phyloP scores from a whole-genome alignment of 1,140 invertebrate genomes.

The Schlechtendalia chinensis region DNA sequence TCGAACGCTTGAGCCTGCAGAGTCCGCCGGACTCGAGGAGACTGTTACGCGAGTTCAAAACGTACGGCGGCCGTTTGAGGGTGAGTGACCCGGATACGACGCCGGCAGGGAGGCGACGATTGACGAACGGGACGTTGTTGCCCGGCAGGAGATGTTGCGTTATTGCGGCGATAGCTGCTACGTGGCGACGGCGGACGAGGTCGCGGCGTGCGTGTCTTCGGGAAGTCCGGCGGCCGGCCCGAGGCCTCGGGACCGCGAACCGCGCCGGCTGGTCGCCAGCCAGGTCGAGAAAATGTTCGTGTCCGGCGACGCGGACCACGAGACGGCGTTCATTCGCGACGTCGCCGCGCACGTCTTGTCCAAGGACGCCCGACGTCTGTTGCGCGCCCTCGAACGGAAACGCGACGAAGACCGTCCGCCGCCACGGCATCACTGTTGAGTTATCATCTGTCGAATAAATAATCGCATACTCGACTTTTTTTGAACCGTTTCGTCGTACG shows the following conservation, averaged over 20 bases:
- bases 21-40: neutral
- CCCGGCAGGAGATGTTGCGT: constrained; percentile 1
- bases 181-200: neutral
- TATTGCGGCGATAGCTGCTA: constrained; percentile 30
- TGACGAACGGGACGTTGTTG: no score
- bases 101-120: no score
- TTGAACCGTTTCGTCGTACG: no score
- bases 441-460: no score
- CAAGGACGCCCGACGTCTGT: neutral
- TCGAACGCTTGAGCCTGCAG: neutral
- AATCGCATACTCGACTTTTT: no score
- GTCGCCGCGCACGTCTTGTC: neutral
- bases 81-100: no score
- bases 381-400: neutral
- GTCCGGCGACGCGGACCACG: neutral
- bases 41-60: neutral
- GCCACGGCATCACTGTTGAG: no score
- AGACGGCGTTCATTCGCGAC: no score
- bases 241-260: neutral
- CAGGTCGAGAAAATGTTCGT: neutral
- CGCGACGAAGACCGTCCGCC: no score
- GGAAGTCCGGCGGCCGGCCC: neutral
- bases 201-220: neutral
- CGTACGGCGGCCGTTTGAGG: neutral
- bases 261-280: neutral